Percentiles rank a stretch among this genome's conserved stretches.
Conservation (phyloP, 2,888 invertebrate genomes). For the Disparrhopalites patrizii region DNA sequence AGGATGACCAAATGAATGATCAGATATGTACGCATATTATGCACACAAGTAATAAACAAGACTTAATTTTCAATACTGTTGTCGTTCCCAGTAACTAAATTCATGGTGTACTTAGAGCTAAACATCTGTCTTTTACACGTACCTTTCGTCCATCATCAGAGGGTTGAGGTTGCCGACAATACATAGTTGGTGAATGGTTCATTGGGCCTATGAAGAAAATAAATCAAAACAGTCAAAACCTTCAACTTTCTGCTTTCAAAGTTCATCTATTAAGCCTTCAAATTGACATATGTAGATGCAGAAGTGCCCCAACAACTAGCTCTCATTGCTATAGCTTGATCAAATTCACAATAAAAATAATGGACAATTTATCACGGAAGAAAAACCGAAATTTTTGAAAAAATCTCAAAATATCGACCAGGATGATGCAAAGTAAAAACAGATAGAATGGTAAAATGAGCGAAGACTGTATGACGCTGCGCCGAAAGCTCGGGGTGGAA, state of each 20-base stretch:
- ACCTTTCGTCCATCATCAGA: slow-evolving; percentile 34
- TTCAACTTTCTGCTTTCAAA: no score
- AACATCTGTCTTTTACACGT: background rate
- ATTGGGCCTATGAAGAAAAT: slow-evolving; percentile 17
- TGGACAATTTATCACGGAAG: slow-evolving; percentile 2
- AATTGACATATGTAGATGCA: no score
- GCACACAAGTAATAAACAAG: background rate
- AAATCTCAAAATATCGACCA: background rate
- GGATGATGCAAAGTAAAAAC: slow-evolving; percentile 14
- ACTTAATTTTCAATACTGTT: no score
- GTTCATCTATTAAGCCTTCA: no score
- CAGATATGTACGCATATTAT: background rate
- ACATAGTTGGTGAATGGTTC: slow-evolving; percentile 29
- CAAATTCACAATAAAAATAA: background rate
- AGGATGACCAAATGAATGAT: background rate
- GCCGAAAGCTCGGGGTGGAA: slow-evolving; percentile 7
- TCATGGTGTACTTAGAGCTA: background rate
- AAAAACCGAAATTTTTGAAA: background rate
- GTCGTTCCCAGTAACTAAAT: no score
- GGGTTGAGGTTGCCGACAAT: slow-evolving; percentile 25
- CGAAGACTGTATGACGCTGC: slow-evolving; percentile 8
- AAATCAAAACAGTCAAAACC: background rate
- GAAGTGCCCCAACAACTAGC: no score
- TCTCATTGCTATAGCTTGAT: no score
- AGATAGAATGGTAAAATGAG: slow-evolving; percentile 7